A percentile compares a stretch with the other conserved stretches of the same genome.
Conservation (phyloP, 2,797 vertebrate genomes). For the Enteromius mattozi region DNA sequence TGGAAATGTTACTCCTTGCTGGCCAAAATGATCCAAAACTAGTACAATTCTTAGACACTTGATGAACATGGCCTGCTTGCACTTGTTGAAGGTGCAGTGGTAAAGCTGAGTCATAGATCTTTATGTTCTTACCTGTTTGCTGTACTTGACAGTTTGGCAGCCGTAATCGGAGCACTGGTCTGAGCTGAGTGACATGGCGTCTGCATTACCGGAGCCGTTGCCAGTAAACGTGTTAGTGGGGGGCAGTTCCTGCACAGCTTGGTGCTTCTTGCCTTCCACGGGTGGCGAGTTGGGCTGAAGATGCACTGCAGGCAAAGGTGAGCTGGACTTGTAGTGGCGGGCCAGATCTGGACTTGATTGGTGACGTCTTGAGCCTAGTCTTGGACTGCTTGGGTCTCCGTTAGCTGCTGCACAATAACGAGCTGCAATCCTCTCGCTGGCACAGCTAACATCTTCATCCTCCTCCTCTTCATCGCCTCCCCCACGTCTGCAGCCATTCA, state of each 20-base stretch:
- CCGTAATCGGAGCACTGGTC: slow-evolving; percentile 98
- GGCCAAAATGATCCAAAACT: background rate
- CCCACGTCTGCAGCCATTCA: slow-evolving; percentile 87
- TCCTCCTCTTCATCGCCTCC: slow-evolving; percentile 89
- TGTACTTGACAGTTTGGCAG: slow-evolving; percentile 94
- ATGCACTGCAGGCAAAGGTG: slow-evolving; percentile 93
- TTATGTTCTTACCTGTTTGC: slow-evolving; percentile 89
- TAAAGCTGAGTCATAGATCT: slow-evolving; percentile 12
- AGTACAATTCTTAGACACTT: background rate
- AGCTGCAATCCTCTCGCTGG: slow-evolving; percentile 76
- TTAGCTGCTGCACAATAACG: slow-evolving; percentile 76
- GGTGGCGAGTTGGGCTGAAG: slow-evolving; percentile 95
- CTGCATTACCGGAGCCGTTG: slow-evolving; percentile 77
- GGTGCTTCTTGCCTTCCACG: slow-evolving; percentile 93
- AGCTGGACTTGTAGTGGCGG: slow-evolving; percentile 96
- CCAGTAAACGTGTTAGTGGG: slow-evolving; percentile 95
- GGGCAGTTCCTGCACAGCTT: slow-evolving; percentile 96
- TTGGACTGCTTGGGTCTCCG: slow-evolving; percentile 85
- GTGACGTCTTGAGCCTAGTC: slow-evolving; percentile 86
- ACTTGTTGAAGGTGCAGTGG: slow-evolving; percentile 2
- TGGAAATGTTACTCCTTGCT: background rate
- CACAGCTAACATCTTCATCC: slow-evolving; percentile 82
- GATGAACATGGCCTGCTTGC: background rate
- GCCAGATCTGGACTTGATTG: slow-evolving; percentile 95
- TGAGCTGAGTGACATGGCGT: slow-evolving; percentile 91